Conservation (phyloP, 2,888 invertebrate species). For the Anaspis maculata region DNA sequence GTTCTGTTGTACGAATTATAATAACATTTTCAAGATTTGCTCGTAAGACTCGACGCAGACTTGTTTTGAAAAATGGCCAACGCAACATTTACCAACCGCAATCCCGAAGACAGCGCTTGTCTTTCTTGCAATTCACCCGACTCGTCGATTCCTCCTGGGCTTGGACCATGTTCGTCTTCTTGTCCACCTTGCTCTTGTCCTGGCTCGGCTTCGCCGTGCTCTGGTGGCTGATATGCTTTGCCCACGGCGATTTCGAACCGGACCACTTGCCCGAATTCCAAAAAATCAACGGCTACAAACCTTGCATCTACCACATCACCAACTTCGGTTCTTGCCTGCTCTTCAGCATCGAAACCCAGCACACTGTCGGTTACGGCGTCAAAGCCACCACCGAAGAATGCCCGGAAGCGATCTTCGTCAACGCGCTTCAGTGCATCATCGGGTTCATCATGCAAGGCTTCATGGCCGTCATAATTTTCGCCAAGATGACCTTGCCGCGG, state of each 20-base stretch:
- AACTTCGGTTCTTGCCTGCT: conserved; percentile 85
- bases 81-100: conserved; percentile 20
- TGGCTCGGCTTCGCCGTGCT: conserved; percentile 80
- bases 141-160: conserved; percentile 24
- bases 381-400: conserved; percentile 82
- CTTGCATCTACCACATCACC: conserved; percentile 76
- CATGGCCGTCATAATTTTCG: conserved; percentile 77
- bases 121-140: conserved; percentile 24
- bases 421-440: conserved; percentile 81
- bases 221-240: conserved; percentile 81
- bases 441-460: conserved; percentile 44
- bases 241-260: conserved; percentile 74
- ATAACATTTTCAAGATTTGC: no score
- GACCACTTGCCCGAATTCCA: conserved; percentile 46
- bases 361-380: conserved; percentile 81
- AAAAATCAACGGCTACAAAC: conserved; percentile 52
- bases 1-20: no score
- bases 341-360: conserved; percentile 90
- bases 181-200: conserved; percentile 73
- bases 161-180: conserved; percentile 59
- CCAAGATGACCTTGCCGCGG: conserved; percentile 88
- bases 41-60: conserved; percentile 11
- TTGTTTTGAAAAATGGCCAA: conserved; percentile 23
- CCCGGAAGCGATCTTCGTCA: conserved; percentile 80
- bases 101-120: conserved; percentile 46